These are phyloP conservation scores for Campoletis raptor DNA, from an alignment of 2,888 invertebrate species.

Conservation along the genomic window DNA sequence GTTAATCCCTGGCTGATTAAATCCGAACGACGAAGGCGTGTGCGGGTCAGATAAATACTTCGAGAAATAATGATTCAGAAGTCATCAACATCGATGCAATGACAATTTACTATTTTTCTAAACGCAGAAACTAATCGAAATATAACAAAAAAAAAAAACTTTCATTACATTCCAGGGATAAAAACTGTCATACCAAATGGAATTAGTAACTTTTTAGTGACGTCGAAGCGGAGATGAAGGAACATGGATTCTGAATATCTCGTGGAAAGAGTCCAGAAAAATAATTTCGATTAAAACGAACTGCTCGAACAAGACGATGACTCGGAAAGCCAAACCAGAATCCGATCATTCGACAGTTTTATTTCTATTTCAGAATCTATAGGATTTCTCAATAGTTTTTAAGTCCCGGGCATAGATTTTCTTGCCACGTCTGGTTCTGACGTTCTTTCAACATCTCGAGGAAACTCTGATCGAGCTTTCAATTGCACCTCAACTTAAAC, in stretches of 20 bases:
- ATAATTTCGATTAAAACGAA: background rate
- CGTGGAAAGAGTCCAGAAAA: background rate
- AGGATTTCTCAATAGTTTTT: background rate
- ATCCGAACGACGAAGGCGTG: background rate
- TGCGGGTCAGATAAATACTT: background rate
- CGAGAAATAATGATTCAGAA: background rate
- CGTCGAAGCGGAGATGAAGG: no score
- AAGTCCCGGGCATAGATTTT: background rate
- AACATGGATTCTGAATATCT: background rate
- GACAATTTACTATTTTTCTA: background rate
- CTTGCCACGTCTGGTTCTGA: no score
- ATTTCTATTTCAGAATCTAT: background rate
- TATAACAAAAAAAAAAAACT: background rate
- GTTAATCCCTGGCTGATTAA: background rate
- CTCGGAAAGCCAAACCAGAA: background rate
- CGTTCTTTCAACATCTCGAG: background rate
- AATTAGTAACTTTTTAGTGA: no score
- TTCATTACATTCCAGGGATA: background rate
- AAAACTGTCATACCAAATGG: no score
- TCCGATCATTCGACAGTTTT: background rate
- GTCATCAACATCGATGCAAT: background rate
- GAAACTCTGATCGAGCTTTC: background rate
- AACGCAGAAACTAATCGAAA: background rate
- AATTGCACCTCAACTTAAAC: background rate
- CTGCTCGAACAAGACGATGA: background rate